A percentile compares a stretch with the other conserved stretches of the same genome.
phyloP scores from a whole-genome alignment of 2,797 vertebrate genomes.

The Ceyx erithaca region DNA sequence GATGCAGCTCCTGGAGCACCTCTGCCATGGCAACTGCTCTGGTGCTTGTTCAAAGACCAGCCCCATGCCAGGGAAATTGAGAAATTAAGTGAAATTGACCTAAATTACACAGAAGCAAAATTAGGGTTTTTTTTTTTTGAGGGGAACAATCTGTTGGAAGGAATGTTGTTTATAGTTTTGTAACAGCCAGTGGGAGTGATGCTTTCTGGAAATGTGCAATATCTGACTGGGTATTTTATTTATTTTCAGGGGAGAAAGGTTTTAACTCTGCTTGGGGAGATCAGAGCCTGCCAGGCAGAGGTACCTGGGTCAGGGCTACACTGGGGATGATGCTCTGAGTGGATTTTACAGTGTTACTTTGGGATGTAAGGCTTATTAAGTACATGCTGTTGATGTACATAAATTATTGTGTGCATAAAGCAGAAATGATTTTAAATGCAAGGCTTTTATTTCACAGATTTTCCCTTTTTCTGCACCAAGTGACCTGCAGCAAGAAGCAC shows the following conservation, averaged over 20 bases:
- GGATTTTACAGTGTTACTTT: background rate
- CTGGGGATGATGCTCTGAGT: rapidly evolving
- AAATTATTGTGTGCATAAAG: background rate
- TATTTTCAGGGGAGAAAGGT: rapidly evolving
- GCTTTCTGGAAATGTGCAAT: background rate
- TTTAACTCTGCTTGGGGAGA: background rate
- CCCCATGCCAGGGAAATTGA: background rate
- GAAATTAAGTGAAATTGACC: background rate
- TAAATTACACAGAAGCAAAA: background rate
- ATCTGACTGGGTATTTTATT: background rate
- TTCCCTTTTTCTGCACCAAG: too few relatives aligned
- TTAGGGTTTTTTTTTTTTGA: too few relatives aligned
- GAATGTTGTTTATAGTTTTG: background rate
- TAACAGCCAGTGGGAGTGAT: background rate
- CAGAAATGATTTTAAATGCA: background rate
- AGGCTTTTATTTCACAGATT: background rate
- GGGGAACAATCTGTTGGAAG: background rate
- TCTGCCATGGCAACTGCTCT: background rate
- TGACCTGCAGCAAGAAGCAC: rapidly evolving
- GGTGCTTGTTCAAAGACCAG: background rate
- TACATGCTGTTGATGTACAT: background rate
- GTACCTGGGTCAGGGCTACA: too few relatives aligned
- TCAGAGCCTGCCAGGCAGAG: rapidly evolving
- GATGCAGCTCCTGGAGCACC: background rate
- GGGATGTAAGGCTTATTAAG: background rate